phyloP scores from a whole-genome alignment of 2,888 invertebrate genomes.

The Ophion ventricosus region DNA sequence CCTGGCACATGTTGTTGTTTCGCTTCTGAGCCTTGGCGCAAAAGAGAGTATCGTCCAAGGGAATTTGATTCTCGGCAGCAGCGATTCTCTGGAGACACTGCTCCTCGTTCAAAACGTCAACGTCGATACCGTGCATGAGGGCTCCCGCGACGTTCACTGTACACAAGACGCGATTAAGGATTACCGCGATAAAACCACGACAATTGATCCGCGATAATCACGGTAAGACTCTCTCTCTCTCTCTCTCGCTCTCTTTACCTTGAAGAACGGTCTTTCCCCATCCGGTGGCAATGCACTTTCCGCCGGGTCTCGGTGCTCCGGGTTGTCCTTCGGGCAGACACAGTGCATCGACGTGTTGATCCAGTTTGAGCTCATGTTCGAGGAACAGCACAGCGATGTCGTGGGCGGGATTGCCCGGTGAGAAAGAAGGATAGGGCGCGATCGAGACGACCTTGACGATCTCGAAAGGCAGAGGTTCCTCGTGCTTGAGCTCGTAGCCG shows the following conservation, averaged over 20 bases:
- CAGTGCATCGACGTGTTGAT: conserved; percentile 90
- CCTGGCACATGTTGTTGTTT: conserved; percentile 90
- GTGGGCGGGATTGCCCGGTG: conserved; percentile 85
- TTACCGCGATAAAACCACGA: neutral
- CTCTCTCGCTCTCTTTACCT: conserved; percentile 86
- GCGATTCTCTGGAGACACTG: conserved; percentile 87
- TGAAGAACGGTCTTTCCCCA: conserved; percentile 92
- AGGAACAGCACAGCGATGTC: conserved; percentile 90
- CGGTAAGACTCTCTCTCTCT: too few relatives aligned
- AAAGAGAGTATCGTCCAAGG: conserved; percentile 87
- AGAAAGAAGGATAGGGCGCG: conserved; percentile 89
- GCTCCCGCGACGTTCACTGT: conserved; percentile 90
- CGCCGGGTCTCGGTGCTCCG: conserved; percentile 79
- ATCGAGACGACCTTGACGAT: conserved; percentile 89
- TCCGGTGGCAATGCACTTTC: conserved; percentile 91
- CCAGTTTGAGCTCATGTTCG: conserved; percentile 85
- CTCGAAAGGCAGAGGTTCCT: conserved; percentile 92
- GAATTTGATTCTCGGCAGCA: conserved; percentile 85
- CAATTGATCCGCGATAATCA: neutral
- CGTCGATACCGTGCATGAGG: conserved; percentile 90
- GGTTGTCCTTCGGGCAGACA: conserved; percentile 85
- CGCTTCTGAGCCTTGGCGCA: conserved; percentile 88
- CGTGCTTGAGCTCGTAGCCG: conserved; percentile 87
- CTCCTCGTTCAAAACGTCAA: conserved; percentile 86
- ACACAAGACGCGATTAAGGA: conserved; percentile 70